Evolutionary conservation across 2,797 vertebrate genomes (phyloP).

Genomic region (Nothura maculosa): DNA sequence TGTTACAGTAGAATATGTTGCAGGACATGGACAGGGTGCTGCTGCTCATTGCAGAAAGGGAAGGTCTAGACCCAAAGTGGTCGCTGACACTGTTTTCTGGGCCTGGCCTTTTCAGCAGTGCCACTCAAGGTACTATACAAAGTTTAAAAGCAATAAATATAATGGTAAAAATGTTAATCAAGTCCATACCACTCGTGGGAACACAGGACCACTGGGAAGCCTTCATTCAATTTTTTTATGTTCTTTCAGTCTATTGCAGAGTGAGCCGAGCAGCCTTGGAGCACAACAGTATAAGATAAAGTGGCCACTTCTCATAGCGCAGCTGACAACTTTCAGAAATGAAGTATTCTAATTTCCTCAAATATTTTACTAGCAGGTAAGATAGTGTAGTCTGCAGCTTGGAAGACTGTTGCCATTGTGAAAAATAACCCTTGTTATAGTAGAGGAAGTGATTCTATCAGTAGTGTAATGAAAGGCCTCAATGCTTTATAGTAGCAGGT

Average conservation of each 20-base stretch:
- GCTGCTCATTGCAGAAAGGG: background rate
- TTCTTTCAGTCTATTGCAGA: background rate
- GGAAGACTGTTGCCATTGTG: background rate
- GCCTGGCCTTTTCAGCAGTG: background rate
- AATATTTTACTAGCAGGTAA: background rate
- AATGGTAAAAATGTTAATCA: background rate
- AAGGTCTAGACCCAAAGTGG: background rate
- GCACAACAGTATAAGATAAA: fast-evolving
- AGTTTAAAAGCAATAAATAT: background rate
- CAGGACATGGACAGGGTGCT: background rate
- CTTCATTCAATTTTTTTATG: background rate
- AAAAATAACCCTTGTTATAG: background rate
- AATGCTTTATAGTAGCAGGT: background rate
- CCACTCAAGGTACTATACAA: background rate
- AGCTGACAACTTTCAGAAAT: background rate
- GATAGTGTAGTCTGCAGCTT: background rate
- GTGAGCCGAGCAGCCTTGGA: background rate
- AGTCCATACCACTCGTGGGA: background rate
- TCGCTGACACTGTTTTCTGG: background rate
- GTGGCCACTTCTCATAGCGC: background rate
- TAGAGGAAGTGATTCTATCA: background rate
- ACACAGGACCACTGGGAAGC: background rate
- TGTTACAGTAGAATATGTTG: constrained; percentile 16
- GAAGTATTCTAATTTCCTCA: background rate
- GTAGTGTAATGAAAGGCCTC: background rate